Evolutionary conservation across 2,797 vertebrate genomes (phyloP).

Genomic region (Lagodon rhomboides): DNA sequence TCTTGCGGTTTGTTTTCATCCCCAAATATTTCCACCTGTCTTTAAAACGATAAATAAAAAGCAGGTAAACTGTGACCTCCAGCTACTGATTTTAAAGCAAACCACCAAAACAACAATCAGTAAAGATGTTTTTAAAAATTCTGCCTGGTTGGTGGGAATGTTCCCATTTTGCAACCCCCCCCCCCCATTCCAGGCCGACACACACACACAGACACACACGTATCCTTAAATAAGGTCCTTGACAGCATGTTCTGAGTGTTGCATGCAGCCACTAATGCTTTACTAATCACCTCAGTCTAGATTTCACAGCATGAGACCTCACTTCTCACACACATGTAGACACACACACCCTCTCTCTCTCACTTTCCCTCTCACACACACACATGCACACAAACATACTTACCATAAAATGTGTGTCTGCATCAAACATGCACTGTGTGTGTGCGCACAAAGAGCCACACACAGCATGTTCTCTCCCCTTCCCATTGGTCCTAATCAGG

Average conservation of each 20-base stretch:
- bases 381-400: background rate
- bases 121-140: background rate
- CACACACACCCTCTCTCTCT: slow-evolving; percentile 6
- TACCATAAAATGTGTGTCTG: slow-evolving; percentile 5
- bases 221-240: slow-evolving; percentile 45
- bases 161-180: slow-evolving; percentile 5
- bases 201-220: slow-evolving; percentile 11
- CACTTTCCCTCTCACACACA: background rate
- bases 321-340: slow-evolving; percentile 44
- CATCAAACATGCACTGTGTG: slow-evolving; percentile 8
- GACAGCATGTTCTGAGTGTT: slow-evolving; percentile 74
- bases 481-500: slow-evolving; percentile 75
- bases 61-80: background rate
- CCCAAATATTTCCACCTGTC: slow-evolving; percentile 8
- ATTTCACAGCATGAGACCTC: slow-evolving; percentile 77
- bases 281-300: slow-evolving; percentile 83
- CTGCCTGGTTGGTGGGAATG: too few species aligned
- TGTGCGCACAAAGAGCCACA: slow-evolving; percentile 26
- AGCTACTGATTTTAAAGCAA: background rate
- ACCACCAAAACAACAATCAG: slow-evolving; percentile 11
- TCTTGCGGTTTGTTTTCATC: background rate
- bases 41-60: background rate
- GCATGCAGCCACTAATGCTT: slow-evolving; percentile 79
- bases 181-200: background rate
- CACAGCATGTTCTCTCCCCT: slow-evolving; percentile 54